A percentile compares a stretch with the other conserved stretches of the same genome.
phyloP scores from a whole-genome alignment of 2,888 invertebrate species.

The Drosophila basisetae region DNA sequence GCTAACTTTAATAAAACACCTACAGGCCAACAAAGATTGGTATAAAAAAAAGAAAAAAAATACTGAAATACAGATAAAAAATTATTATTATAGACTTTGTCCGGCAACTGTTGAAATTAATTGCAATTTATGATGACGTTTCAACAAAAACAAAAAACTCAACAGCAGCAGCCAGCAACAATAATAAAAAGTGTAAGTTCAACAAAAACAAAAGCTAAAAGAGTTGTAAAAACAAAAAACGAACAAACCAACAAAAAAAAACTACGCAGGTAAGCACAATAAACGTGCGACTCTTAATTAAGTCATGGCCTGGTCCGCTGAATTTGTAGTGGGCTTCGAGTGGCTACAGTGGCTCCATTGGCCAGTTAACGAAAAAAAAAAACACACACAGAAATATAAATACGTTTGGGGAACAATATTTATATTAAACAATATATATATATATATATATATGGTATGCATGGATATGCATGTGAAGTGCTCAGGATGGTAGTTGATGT shows the following conservation, averaged over 20 bases:
- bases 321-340: constrained; percentile 71
- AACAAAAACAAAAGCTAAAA: constrained; percentile 67
- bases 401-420: constrained; percentile 66
- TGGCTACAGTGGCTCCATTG: constrained; percentile 69
- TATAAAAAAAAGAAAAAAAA: constrained; percentile 12
- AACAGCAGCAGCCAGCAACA: constrained; percentile 27
- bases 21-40: constrained; percentile 57
- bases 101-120: constrained; percentile 76
- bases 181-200: constrained; percentile 55
- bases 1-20: constrained; percentile 80
- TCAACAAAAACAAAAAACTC: constrained; percentile 68
- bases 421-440: constrained; percentile 62
- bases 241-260: constrained; percentile 45
- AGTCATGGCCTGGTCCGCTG: constrained; percentile 70
- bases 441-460: constrained; percentile 7
- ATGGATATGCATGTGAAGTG: constrained; percentile 55
- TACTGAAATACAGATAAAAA: constrained; percentile 13
- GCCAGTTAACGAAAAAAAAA: constrained; percentile 38
- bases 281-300: constrained; percentile 80
- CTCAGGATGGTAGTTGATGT: constrained; percentile 65
- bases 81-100: constrained; percentile 55
- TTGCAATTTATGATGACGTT: constrained; percentile 82
- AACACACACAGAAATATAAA: constrained; percentile 21
- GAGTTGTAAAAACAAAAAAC: constrained; percentile 51
- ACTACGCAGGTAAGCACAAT: constrained; percentile 80